Base-by-base conservation (phyloP, 2,113 vertebrate genomes). In the Alectura lathami region DNA sequence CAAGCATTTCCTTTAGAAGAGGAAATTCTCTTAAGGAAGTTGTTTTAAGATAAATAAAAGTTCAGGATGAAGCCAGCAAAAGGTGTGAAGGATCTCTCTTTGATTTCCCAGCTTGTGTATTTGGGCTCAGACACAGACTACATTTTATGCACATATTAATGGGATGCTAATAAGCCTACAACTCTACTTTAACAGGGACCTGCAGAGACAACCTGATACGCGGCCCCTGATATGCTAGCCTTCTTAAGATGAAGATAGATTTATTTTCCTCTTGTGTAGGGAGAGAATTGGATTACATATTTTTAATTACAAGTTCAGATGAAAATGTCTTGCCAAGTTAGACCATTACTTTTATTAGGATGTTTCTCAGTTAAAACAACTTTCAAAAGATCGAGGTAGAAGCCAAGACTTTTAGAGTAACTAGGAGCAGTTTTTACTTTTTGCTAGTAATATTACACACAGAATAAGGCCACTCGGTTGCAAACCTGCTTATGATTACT, bases 51-150 rank as follows among this genome's bases (percentile, higher is more conserved):
- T 97, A 97, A 97, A 98, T 97, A 97, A 97, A 97, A 94, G 95
- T 96, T 96, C 96, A 94, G 98, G 97, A 97, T 96, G 97, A 97
- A 97, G 95, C 94, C 96, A 86, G 97, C 97, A 98, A 97, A 98
- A 95, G 97, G 97, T 98, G 97, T 96, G 96, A 97, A 97, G 89
- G 85, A 86, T 64, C 67, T 79, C 88, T 79, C 98, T 99, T 98
- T 98, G 98, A 98, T 98, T 98, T 95, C 89, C 77, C 94, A 69
- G 84, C 88, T 97, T 98, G 98, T 98, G 98, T 98, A 98, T 98
- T 98, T 97, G 97, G 96, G 96, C 94, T 88, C 97, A 98, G 98
- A 98, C 97, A 86, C 90, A 97, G 97, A 98, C 97, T 94, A 94
- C 87, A 82, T 94, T 91, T 91, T 92, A 97, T 98, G 98, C 95